Base-by-base conservation (phyloP, 2,113 vertebrate species). In the Speoplatyrhinus poulsoni region DNA sequence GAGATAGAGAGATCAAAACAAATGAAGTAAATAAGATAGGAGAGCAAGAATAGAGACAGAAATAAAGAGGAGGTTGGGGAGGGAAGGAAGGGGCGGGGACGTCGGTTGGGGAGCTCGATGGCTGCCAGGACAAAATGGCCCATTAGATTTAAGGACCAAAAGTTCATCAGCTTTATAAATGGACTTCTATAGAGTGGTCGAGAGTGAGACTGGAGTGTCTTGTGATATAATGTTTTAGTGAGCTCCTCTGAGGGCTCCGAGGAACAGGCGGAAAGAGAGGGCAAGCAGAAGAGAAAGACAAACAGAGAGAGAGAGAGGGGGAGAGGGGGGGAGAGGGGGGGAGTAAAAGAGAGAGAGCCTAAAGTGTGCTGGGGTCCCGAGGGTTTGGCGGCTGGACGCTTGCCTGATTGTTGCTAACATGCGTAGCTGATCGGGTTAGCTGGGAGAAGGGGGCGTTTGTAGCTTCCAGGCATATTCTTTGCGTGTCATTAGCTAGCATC, bases 121-220 rank as follows among this genome's bases (percentile, higher is more conserved):
- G 80, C 85, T 85, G 88, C 84, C 81, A 66, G 59, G 82, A 82
- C 83, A 86, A 90, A 88, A 90, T 82, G 83, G 83, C 78, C 83
- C 82, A 89, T 88, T 89, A 87, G 85, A 91, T 90, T 89, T 87
- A 88, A 90, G 82, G 84, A 88, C 84, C 84, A 87, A 89, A 90
- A 90, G 85, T 92, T 91, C 83, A 90, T 89, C 83, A 91, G 86
- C 88, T 91, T 89, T 89, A 89, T 91, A 88, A 92, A 89, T 85
- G 88, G 84, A 85, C 87, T 92, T 92, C 92, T 92, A 91, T 91
- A 84, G 87, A 89, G 87, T 89, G 78, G 85, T 26, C 72, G 77
- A 85, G 84, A 88, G 83, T 81, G 79, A 90, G 86, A 88, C 86
- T 80, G 79, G 79, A 87, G 89, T 86, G 77, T 89, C 87, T 89